Base-by-base conservation (phyloP, 1,140 invertebrate genomes). In the Drosophila rhopaloa region DNA sequence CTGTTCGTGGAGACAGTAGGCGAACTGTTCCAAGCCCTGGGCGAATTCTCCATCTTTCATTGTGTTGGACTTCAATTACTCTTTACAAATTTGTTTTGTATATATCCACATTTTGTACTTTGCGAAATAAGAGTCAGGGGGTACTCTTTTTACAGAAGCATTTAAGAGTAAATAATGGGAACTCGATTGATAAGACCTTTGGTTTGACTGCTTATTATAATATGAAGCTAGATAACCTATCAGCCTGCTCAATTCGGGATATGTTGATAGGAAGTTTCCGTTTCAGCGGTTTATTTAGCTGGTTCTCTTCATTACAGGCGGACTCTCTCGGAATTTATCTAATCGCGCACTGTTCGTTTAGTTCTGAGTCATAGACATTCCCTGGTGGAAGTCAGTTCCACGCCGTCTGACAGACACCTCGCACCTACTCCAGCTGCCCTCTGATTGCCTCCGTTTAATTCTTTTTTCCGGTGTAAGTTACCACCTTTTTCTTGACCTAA, bases 261-360 rank as follows among this genome's bases (percentile, higher is more conserved):
- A 5, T 43, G 37, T 13, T 37, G 57, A 48, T 48, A 24, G 9
- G 19, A 29, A 13, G 16, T 7, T 54, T 24, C 40, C 44, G 14
- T 67, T 32, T 16, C 35, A 35, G 13, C 10, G 7, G 19, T 19
- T 27, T 51, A 53, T 19, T 44, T 46, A 68, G 19, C 29, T 14
- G 38, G n/a, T 8, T 48, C 51, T 71, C 19, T 50, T 37, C 16
- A 9, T 29, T 35, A 4, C 24, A 24, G 24, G 16, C 29, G 7
- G 10, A 27, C 66, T 70, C 66, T 71, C 65, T 57, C 16, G 65
- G 66, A 58, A 58, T 71, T 58, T 72, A 71, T 72, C 68, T 72
- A 71, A 72, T 72, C 68, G 44, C 0, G 16, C 16, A 29, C 27
- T 13, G 27, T 16, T 47, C 43, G 65, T 41, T 71, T 11, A 40